Percentiles rank a stretch among this genome's conserved stretches.
Evolutionary conservation across 2,113 vertebrate species (phyloP).

Genomic region (Oryzias woworae): DNA sequence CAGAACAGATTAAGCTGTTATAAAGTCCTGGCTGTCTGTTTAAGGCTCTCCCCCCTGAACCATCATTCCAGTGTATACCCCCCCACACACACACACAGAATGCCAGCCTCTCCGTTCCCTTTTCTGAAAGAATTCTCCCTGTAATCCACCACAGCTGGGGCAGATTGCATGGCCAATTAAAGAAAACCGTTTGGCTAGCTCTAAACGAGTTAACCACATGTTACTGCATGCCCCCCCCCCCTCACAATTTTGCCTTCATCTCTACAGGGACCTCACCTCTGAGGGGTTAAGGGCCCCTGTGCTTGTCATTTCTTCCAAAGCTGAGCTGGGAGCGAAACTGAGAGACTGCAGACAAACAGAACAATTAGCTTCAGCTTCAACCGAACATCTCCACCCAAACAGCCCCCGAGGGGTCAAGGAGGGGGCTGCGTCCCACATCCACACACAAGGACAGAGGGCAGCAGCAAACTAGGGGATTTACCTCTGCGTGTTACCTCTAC

Average conservation of each 20-base stretch:
- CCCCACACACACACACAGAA: constrained; percentile 2
- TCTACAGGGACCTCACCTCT: constrained; percentile 49
- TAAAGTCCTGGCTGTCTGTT: constrained; percentile 17
- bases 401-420: constrained; percentile 23
- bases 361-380: constrained; percentile 51
- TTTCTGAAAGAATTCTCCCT: constrained; percentile 77
- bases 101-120: constrained; percentile 54
- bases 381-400: constrained; percentile 9
- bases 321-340: constrained; percentile 40
- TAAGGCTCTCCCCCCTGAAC: constrained; percentile 10
- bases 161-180: constrained; percentile 82
- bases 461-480: constrained; percentile 39
- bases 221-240: constrained; percentile 64
- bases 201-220: constrained; percentile 86
- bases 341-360: constrained; percentile 54
- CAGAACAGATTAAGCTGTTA: not conserved
- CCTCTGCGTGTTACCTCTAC: constrained; percentile 11
- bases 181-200: constrained; percentile 80
- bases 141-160: constrained; percentile 89
- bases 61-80: constrained; percentile 6
- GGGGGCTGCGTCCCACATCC: constrained; percentile 19
- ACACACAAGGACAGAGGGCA: constrained; percentile 48
- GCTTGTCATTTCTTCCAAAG: constrained; percentile 84
- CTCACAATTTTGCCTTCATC: constrained; percentile 16
- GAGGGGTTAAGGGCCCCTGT: constrained; percentile 75